These are phyloP conservation scores for Athalia cordata DNA, from an alignment of 2,888 invertebrate species.

Conservation along the genomic window DNA sequence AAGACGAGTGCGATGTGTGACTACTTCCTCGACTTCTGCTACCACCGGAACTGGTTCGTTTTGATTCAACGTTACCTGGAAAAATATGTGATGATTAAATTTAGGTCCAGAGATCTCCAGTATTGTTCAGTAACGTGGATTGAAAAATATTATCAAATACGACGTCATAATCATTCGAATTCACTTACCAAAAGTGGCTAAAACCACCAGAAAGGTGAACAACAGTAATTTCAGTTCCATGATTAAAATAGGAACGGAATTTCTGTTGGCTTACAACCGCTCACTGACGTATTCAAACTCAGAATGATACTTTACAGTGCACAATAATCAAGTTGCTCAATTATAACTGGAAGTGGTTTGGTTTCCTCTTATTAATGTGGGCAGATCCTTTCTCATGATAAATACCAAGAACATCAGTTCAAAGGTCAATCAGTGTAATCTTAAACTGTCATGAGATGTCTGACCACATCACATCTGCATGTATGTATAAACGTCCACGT, in stretches of 20 bases:
- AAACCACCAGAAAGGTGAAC: neutral
- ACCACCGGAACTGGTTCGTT: no score
- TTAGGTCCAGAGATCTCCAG: no score
- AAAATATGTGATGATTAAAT: no score
- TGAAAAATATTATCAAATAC: no score
- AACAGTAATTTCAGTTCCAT: conserved; percentile 33
- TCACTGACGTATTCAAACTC: neutral
- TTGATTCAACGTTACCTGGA: no score
- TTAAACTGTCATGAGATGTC: neutral
- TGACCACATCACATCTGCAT: neutral
- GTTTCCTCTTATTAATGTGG: neutral
- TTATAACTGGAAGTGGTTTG: neutral
- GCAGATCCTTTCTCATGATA: neutral
- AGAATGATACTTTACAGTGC: neutral
- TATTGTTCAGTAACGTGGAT: no score
- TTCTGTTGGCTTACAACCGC: neutral
- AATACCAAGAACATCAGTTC: conserved; percentile 15
- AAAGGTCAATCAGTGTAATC: conserved; percentile 1
- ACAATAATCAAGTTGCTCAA: neutral
- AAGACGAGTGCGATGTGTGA: no score
- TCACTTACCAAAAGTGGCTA: conserved; percentile 11
- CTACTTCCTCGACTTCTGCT: no score
- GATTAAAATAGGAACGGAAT: neutral
- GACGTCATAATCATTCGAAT: neutral
- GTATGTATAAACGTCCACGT: neutral